These are phyloP conservation scores for Gnathonemus echidnorhynchus DNA, from an alignment of 2,113 vertebrate genomes.

Conservation along the genomic window DNA sequence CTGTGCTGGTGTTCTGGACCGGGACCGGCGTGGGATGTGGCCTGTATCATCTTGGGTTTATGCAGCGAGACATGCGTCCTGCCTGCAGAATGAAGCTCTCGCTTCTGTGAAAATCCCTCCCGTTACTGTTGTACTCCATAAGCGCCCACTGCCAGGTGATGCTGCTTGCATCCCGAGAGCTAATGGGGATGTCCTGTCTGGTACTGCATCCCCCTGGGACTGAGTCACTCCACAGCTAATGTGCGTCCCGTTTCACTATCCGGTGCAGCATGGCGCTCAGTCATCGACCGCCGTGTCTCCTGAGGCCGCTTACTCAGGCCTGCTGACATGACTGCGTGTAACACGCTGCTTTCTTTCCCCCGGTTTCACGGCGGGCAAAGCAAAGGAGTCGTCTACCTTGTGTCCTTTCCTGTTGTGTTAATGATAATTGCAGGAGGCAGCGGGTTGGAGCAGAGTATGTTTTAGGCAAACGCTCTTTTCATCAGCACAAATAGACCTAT, in stretches of 20 bases:
- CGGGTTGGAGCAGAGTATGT: not conserved
- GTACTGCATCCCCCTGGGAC: not conserved
- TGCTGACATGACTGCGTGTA: not conserved
- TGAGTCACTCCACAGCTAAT: not conserved
- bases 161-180: not conserved
- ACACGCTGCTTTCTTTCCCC: not conserved
- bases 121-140: not conserved
- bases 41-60: not conserved
- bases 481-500: not conserved
- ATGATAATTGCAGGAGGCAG: not conserved
- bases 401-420: not conserved
- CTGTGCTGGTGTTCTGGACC: not conserved
- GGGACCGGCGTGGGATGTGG: not conserved
- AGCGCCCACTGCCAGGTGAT: not conserved
- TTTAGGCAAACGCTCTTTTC: not conserved
- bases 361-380: not conserved
- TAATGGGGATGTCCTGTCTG: not conserved
- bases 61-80: not conserved
- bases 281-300: not conserved
- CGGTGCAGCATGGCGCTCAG: not conserved
- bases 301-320: not conserved
- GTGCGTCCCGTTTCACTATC: not conserved
- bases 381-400: not conserved
- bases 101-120: not conserved
- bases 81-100: not conserved